Base-by-base conservation (phyloP, 2,888 invertebrate genomes). In the Rhamnusium bicolor region DNA sequence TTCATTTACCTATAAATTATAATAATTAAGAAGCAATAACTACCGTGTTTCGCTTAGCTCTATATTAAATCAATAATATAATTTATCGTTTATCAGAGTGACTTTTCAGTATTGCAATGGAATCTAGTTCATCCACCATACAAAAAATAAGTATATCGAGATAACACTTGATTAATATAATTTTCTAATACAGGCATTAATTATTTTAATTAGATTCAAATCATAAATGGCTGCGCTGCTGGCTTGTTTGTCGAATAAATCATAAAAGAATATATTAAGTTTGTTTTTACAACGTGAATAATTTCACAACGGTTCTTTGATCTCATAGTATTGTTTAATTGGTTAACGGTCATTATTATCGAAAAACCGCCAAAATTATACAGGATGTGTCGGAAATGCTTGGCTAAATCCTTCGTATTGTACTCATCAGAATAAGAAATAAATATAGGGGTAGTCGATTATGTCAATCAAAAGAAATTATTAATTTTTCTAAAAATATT, bases 231-330 rank as follows among this genome's bases (percentile, higher is more conserved):
- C 47, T 18, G 24, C 8, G 24, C n/a, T 18, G 24, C n/a, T 56
- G 16, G 27, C 27, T 18, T 49, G 63, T 49, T 24, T 49, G 16
- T 49, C 16, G 16, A 49, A 27, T n/a, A 27, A 51, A 21, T 49
- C 7, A 12, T 21, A 63, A 54, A 10, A 16, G 63, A 63, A 63
- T 63, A 63, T 18, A 63, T 63, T 63, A 65, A 19, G 18, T 19
- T 7, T 40, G 32, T 19, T 24, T 53, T 54, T 51, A 63, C 63
- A 24, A 6, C 24, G 51, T 49, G 63, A 27, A 53, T 19, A 16
- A 16, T 51, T 65, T 65, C 51, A 65, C 32, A 51, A 65, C 29
- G 54, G 65, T 53, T 65, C 65, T 19, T 65, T 65, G 65, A 65
- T 65, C 65, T 54, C 21, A 12, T n/a, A 32, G 53, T 53, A 32